phyloP scores from a whole-genome alignment of 2,113 vertebrate genomes.

The Anguilla rostrata region DNA sequence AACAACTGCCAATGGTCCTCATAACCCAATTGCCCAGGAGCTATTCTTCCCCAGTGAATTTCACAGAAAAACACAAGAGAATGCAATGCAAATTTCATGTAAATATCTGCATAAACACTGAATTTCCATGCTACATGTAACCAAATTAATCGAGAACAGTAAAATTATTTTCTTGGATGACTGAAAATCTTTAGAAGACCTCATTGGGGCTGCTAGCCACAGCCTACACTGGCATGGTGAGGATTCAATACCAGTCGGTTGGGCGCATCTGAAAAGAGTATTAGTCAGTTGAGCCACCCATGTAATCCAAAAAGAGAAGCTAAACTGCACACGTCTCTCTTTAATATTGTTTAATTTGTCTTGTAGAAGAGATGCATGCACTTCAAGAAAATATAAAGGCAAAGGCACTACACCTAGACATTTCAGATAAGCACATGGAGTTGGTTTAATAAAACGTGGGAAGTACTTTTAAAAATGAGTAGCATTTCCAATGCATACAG shows the following conservation, averaged over 20 bases:
- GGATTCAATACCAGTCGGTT: background rate
- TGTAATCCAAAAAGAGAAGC: no score
- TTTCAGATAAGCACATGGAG: no score
- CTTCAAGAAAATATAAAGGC: no score
- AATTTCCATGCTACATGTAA: background rate
- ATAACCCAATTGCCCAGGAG: background rate
- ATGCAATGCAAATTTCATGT: background rate
- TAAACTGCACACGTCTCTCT: no score
- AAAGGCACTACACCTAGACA: no score
- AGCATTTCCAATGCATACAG: no score
- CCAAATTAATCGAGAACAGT: background rate
- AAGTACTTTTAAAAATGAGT: no score
- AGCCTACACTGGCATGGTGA: background rate
- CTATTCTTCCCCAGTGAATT: background rate
- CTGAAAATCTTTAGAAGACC: background rate
- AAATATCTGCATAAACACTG: background rate
- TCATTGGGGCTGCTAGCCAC: background rate
- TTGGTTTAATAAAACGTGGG: no score
- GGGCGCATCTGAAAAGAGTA: background rate
- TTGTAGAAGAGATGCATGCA: no score
- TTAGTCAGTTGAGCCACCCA: background rate
- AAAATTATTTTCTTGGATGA: background rate
- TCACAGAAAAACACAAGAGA: background rate
- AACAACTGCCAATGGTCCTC: background rate
- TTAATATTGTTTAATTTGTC: no score